Evolutionary conservation across 1,140 invertebrate genomes (phyloP).

Genomic region (Piezodorus guildinii): DNA sequence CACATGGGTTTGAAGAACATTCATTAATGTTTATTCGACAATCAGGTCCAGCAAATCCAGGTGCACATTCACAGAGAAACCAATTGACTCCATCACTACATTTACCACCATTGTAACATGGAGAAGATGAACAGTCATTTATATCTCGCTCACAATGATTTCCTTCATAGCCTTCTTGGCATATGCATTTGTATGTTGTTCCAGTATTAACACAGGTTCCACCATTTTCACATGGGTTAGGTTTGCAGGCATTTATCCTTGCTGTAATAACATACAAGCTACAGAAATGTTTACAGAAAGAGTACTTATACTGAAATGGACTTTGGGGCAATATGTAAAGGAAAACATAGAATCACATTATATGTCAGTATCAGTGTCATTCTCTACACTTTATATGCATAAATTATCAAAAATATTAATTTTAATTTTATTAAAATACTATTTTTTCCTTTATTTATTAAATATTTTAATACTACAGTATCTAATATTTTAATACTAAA

Average conservation of each 20-base stretch:
- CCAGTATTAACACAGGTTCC: conserved; percentile 61
- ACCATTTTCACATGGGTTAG: conserved; percentile 57
- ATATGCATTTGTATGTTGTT: conserved; percentile 55
- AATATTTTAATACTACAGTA: no score
- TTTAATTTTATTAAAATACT: no score
- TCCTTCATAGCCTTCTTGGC: conserved; percentile 51
- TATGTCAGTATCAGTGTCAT: no score
- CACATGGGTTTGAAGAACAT: conserved; percentile 68
- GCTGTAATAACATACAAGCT: conserved; percentile 31
- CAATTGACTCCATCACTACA: conserved; percentile 69
- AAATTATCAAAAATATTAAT: no score
- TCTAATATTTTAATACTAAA: no score
- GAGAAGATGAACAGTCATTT: conserved; percentile 48
- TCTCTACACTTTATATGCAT: no score
- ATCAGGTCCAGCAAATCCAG: conserved; percentile 54
- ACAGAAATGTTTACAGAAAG: background rate
- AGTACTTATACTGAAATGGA: background rate
- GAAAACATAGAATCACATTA: background rate
- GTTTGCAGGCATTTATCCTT: conserved; percentile 56
- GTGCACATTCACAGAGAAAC: conserved; percentile 62
- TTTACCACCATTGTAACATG: conserved; percentile 64
- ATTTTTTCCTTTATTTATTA: no score
- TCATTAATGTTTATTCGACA: conserved; percentile 69
- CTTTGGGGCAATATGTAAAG: background rate
- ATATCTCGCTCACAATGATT: conserved; percentile 50